Percentiles rank a stretch among this genome's conserved stretches.
phyloP scores from a whole-genome alignment of 2,113 vertebrate genomes.

The Apteryx owenii region DNA sequence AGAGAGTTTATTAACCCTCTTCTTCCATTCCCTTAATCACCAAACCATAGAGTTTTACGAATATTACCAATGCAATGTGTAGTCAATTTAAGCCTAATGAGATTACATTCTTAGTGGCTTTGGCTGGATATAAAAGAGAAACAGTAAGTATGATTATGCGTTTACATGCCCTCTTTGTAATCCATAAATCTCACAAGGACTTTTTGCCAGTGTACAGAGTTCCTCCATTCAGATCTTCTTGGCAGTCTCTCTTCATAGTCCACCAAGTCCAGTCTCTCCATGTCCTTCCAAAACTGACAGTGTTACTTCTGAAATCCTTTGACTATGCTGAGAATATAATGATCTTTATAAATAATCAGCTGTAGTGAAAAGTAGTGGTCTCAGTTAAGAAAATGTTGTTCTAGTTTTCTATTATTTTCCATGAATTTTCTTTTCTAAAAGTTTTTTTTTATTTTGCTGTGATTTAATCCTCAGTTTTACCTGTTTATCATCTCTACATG shows the following conservation, averaged over 20 bases:
- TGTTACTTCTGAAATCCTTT: background rate
- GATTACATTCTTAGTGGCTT: conserved; percentile 44
- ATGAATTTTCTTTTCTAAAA: background rate
- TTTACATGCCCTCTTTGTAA: conserved; percentile 35
- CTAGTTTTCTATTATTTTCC: background rate
- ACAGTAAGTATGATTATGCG: background rate
- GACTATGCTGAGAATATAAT: background rate
- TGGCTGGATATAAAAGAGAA: conserved; percentile 31
- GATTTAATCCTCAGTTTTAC: background rate
- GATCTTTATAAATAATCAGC: background rate
- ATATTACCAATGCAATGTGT: conserved; percentile 38
- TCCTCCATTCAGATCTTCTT: background rate
- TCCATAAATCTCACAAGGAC: conserved; percentile 42
- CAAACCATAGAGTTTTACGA: conserved; percentile 15
- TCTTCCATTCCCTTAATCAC: conserved; percentile 26
- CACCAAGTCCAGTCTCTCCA: background rate
- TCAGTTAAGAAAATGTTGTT: background rate
- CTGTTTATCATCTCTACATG: background rate
- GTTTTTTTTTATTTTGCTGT: background rate
- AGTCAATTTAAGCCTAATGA: conserved; percentile 62
- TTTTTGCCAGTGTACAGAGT: background rate
- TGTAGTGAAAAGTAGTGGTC: background rate
- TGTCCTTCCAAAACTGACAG: background rate
- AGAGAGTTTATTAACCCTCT: conserved; percentile 14
- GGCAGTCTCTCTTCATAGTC: background rate